Percentiles rank a stretch among this genome's conserved stretches.
These are phyloP conservation scores for Rhegmatorhina hoffmannsi DNA, from an alignment of 2,113 vertebrate species.

Conservation along the genomic window DNA sequence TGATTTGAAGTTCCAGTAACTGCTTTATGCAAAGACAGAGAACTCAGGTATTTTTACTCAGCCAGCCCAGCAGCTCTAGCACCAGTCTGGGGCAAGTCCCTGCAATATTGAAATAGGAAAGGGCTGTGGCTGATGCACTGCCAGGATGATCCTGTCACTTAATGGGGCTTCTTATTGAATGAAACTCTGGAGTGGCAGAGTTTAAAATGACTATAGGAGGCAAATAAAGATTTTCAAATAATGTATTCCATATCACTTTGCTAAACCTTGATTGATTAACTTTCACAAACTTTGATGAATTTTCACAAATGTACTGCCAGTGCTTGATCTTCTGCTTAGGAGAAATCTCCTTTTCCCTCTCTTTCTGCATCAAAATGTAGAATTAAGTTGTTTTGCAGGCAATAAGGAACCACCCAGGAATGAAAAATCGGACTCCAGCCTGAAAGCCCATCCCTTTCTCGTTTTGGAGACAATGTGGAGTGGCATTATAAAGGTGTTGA, in stretches of 20 bases:
- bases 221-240: background rate
- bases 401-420: background rate
- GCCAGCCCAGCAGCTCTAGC: background rate
- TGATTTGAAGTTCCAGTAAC: background rate
- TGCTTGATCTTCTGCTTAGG: background rate
- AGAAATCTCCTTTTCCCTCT: background rate
- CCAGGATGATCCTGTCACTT: fast-evolving
- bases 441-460: background rate
- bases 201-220: background rate
- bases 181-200: background rate
- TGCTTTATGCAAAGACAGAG: background rate
- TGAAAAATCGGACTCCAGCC: background rate
- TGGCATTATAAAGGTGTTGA: slow-evolving; percentile 38
- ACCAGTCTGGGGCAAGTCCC: background rate
- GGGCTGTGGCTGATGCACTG: background rate
- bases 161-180: background rate
- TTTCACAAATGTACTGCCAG: background rate
- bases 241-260: background rate
- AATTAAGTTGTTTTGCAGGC: background rate
- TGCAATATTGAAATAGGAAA: fast-evolving
- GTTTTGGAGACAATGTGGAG: background rate
- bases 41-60: background rate
- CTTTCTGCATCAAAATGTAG: background rate
- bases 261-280: background rate
- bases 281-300: background rate